phyloP scores from a whole-genome alignment of 2,113 vertebrate genomes.

The Cyphomyrus discorhynchus region DNA sequence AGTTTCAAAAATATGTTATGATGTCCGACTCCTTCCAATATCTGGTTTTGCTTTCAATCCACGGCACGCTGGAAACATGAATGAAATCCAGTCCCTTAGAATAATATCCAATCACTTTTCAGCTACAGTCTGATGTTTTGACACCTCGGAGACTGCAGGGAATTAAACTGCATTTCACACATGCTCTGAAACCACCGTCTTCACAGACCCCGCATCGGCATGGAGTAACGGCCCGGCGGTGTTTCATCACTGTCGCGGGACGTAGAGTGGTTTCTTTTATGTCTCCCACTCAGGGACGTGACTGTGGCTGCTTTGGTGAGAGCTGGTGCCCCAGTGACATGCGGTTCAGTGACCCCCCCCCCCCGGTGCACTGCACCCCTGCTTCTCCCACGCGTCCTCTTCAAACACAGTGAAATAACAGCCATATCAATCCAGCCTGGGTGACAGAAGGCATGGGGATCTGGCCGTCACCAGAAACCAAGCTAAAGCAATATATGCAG shows the following conservation, averaged over 20 bases:
- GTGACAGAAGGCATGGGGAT: background rate
- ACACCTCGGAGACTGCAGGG: background rate
- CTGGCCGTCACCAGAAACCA: background rate
- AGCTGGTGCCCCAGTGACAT: background rate
- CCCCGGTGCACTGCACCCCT: background rate
- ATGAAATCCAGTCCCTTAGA: background rate
- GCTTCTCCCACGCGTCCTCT: background rate
- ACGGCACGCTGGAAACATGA: background rate
- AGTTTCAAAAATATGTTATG: background rate
- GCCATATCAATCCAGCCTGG: background rate
- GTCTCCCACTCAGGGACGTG: background rate
- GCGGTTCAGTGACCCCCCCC: background rate
- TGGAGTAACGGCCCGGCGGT: background rate
- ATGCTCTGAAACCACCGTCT: background rate
- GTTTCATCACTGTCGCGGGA: background rate
- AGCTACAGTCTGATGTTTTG: background rate
- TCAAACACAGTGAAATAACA: constrained; percentile 2
- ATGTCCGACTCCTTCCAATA: background rate
- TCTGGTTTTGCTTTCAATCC: background rate
- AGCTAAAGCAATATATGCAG: background rate
- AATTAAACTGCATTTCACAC: background rate
- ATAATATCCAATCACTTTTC: background rate
- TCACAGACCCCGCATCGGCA: background rate
- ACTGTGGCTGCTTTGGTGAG: background rate
- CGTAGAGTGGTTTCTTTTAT: background rate